phyloP scores from a whole-genome alignment of 1,140 invertebrate species.

The Bombus superbus region DNA sequence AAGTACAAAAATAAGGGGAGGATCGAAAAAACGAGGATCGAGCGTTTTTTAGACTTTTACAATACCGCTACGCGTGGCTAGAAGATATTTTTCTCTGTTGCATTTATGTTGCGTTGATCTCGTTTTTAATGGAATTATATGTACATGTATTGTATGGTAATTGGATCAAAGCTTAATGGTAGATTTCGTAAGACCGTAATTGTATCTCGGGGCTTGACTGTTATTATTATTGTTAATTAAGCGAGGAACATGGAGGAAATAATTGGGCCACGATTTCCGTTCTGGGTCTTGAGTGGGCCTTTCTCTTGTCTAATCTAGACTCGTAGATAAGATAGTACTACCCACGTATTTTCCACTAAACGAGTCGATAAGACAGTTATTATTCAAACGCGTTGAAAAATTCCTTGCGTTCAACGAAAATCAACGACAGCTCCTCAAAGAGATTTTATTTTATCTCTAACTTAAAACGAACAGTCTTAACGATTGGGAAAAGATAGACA shows the following conservation, averaged over 20 bases:
- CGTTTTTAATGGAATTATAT: not conserved
- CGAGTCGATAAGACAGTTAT: constrained; percentile 21
- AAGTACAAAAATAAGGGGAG: not conserved
- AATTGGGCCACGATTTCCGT: constrained; percentile 43
- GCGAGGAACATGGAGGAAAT: not conserved
- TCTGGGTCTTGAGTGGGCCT: constrained; percentile 24
- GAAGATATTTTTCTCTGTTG: not conserved
- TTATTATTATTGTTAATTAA: not conserved
- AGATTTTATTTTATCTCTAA: not conserved
- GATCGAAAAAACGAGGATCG: not conserved
- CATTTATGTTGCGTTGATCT: no score
- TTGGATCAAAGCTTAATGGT: not conserved
- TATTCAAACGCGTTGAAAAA: not conserved
- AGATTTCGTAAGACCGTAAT: no score
- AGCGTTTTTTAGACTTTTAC: not conserved
- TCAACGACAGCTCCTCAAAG: not conserved
- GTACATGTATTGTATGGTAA: not conserved
- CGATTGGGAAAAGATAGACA: not conserved
- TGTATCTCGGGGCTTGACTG: not conserved
- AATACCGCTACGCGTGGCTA: not conserved
- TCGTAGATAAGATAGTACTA: constrained; percentile 49
- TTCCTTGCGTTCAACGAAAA: not conserved
- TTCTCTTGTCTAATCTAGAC: constrained; percentile 45
- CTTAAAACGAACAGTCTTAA: not conserved
- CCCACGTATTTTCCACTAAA: constrained; percentile 29